phyloP scores from a whole-genome alignment of 2,797 vertebrate genomes.

The Emydoidea blandingii region DNA sequence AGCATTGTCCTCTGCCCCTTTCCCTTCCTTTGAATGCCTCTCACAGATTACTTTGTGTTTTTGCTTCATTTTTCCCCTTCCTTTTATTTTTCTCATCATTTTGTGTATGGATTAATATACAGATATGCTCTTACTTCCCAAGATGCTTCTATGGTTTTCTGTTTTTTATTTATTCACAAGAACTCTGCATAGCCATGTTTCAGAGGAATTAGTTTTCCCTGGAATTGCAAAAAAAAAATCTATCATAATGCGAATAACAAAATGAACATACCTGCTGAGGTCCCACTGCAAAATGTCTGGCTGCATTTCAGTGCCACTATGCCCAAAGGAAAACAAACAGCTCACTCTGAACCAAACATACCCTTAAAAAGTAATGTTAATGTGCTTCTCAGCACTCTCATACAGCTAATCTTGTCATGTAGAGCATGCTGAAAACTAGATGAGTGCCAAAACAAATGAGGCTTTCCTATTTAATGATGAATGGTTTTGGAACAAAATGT shows the following conservation, averaged over 20 bases:
- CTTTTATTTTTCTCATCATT: neutral
- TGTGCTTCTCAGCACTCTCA: slow-evolving; percentile 22
- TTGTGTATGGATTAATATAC: neutral
- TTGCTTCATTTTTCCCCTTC: neutral
- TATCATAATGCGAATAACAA: slow-evolving; percentile 6
- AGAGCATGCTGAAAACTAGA: slow-evolving; percentile 52
- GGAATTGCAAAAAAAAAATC: neutral
- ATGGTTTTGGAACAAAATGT: slow-evolving; percentile 72
- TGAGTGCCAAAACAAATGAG: slow-evolving; percentile 73
- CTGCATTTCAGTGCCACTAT: slow-evolving; percentile 37
- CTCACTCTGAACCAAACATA: slow-evolving; percentile 66
- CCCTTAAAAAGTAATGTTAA: slow-evolving; percentile 77
- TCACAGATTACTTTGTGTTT: neutral
- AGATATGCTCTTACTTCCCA: neutral
- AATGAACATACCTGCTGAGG: slow-evolving; percentile 9
- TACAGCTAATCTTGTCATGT: slow-evolving; percentile 64
- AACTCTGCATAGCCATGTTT: neutral
- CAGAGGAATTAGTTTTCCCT: neutral
- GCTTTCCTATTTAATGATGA: slow-evolving; percentile 66
- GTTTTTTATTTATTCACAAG: neutral
- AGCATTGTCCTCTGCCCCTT: neutral
- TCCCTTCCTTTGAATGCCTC: neutral
- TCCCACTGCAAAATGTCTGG: slow-evolving; percentile 41
- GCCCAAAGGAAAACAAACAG: slow-evolving; percentile 60
- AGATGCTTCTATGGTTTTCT: slow-evolving; percentile 21